Conservation (phyloP, 2,888 invertebrate species). For the Cataglyphis cursor region DNA sequence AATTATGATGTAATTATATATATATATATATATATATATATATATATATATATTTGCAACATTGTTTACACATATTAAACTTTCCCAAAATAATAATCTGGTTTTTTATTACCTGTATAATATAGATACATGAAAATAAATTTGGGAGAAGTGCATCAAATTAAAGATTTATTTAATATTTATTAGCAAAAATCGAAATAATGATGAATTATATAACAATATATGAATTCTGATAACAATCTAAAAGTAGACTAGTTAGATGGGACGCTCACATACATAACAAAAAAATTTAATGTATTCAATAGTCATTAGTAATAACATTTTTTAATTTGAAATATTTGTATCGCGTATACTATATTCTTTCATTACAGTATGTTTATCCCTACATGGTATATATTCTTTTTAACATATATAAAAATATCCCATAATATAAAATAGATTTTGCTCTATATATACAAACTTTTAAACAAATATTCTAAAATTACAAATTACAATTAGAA, state of each 20-base stretch:
- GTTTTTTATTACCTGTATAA: not conserved
- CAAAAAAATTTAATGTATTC: not conserved
- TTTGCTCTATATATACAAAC: not conserved
- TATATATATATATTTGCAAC: constrained; percentile 34
- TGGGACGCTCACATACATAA: not conserved
- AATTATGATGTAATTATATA: constrained; percentile 21
- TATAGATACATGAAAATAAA: not conserved
- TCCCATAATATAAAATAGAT: not conserved
- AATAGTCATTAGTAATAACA: not conserved
- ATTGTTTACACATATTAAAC: constrained; percentile 42
- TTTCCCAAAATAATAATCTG: constrained; percentile 24
- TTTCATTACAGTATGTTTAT: not conserved
- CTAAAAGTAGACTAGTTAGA: not conserved
- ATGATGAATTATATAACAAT: not conserved
- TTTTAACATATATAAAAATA: not conserved
- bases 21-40: not conserved
- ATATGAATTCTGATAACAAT: not conserved
- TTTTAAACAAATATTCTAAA: not conserved
- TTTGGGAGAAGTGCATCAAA: not conserved
- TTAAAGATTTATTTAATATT: not conserved
- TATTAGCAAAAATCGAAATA: not conserved
- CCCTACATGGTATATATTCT: not conserved
- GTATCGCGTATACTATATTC: not conserved
- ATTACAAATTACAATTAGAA: not conserved
- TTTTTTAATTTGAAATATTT: not conserved